Evolutionary conservation across 2,797 vertebrate species (phyloP), one percentile per base, ranked within the genome.

Genomic region (Taeniopygia guttata): DNA sequence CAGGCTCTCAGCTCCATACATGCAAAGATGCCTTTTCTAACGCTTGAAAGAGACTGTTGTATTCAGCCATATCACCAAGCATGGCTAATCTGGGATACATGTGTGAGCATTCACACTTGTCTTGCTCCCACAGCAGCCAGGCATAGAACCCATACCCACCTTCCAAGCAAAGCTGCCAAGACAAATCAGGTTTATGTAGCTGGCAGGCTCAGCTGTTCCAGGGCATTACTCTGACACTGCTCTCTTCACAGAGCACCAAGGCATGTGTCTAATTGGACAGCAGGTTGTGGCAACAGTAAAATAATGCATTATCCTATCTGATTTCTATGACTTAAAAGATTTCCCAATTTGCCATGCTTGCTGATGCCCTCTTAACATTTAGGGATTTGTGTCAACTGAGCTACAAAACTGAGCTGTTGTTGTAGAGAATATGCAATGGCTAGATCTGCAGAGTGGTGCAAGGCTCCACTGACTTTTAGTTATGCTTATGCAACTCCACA

Each of bases 401-500:
- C 80, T 96, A 81, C 86, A 96, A 95, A 97, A 94, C 34, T 3
- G 23, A 82, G 68, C 78, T 95, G 76, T 96, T 96, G 85, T 67
- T 93, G 91, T 66, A 62, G 66, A 76, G 83, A 94, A 89, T 36
- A 96, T 94, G 63, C 67, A 88, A 91, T 64, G 79, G 88, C 84
- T 66, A 58, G 34, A 96, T 90, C 88, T 80, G 82, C 81, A 72
- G 78, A 46, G 92, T 92, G 59, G 96, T 85, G 90, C 95, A 94
- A 97, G 73, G 90, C 95, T 95, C 67, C 87, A 72, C 89, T 93
- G 95, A 96, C 89, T 96, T 97, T 96, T 94, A 80, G 88, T 90
- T 97, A 93, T 87, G 87, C 95, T 97, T 96, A 89, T 93, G 94
- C 92, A 97, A 97, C 92, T 9, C 55, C 89, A 89, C 68, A 90